Evolutionary conservation across 2,888 invertebrate species (phyloP).

Genomic region (Pomacea canaliculata): DNA sequence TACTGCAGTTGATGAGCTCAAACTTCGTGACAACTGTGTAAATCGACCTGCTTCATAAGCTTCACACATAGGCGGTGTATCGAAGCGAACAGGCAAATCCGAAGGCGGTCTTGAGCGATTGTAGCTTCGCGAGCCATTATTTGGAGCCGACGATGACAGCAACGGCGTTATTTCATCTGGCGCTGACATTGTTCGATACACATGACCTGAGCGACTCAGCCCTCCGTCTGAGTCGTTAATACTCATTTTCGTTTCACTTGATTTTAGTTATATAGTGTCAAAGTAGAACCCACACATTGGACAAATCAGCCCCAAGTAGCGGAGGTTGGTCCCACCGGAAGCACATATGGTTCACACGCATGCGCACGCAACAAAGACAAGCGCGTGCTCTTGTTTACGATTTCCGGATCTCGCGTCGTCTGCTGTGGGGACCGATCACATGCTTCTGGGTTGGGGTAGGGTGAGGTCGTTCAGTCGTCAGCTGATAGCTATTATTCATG

Average conservation of each 20-base stretch:
- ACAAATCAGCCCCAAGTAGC: neutral
- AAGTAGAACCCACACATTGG: too few relatives aligned
- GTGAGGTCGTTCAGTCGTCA: too few relatives aligned
- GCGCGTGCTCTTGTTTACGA: too few relatives aligned
- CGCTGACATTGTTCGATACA: conserved; percentile 7
- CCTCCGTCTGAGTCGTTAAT: neutral
- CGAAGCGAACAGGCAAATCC: too few relatives aligned
- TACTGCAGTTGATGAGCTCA: conserved; percentile 29
- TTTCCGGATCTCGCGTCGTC: too few relatives aligned
- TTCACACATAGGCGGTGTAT: too few relatives aligned
- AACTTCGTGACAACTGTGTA: conserved; percentile 38
- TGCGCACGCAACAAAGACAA: conserved; percentile 1
- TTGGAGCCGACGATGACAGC: neutral
- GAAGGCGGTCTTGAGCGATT: neutral
- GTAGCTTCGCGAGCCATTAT: neutral
- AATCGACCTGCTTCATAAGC: conserved; percentile 28
- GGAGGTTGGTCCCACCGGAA: conserved; percentile 1
- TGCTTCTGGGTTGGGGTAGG: too few relatives aligned
- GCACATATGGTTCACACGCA: neutral
- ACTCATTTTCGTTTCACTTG: neutral
- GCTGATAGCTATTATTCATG: too few relatives aligned
- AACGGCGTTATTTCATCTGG: conserved; percentile 18
- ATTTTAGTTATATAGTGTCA: too few relatives aligned
- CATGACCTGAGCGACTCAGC: neutral
- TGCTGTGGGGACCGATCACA: too few relatives aligned